Base-by-base conservation (phyloP, 2,888 invertebrate species). In the Ophion obscuratus region DNA sequence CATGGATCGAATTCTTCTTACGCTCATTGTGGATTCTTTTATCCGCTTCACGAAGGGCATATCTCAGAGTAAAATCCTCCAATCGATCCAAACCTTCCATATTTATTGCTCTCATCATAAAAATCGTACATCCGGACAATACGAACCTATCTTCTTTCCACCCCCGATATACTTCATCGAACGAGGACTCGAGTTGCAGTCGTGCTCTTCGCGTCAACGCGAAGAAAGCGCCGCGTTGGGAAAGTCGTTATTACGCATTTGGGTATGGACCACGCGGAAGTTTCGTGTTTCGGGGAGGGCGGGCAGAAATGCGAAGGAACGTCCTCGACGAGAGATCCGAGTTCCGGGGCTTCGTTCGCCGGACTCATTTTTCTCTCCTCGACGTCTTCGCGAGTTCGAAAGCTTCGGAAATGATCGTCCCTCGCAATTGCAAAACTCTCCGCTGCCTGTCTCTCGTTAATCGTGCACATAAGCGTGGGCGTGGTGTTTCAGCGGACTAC, bases 241-340 rank as follows among this genome's bases (percentile, higher is more conserved):
- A 83, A 83, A 84, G 86, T 75, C 84, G 82, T 71, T 83, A 67
- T 82, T 87, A 83, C 86, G 87, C 86, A 90, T 88, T 91, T 91
- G 87, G 74, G 88, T 81, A 87, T 81, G 86, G 80, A 87, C 79
- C 89, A 85, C 91, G 81, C 81, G 92, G 92, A 92, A 92, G 92
- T 92, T 90, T 92, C 92, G 90, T 91, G 90, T 92, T 91, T 91
- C 92, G 75, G 84, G 85, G 75, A 85, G 87, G 88, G 88, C 87
- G 88, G 88, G 74, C 86, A 87, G 31, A 67, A 68, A 81, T 75
- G 86, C 71, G 81, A 67, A 53, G 59, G 68, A 67, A 81, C 66
- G 40, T 85, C 81, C 62, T 82, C 82, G 59, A 66, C 79, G 78
- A 78, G 81, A 83, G 83, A 75, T 83, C 82, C 79, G 74, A 83